A percentile compares a stretch with the other conserved stretches of the same genome.
Evolutionary conservation across 2,113 vertebrate species (phyloP).

Genomic region (Aptenodytes patagonicus): DNA sequence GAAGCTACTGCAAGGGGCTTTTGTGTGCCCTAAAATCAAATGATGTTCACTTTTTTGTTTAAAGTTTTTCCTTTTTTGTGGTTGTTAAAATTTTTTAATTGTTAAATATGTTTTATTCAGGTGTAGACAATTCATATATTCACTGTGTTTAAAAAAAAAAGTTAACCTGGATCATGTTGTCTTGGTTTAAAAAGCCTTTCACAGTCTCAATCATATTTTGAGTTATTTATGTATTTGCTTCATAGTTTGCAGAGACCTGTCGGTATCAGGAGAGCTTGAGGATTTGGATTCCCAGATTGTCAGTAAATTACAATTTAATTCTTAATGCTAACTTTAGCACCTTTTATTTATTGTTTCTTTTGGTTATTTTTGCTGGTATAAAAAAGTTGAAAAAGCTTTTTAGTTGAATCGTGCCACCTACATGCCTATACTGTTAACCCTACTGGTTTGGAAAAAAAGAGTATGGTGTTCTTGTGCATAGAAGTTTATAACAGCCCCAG

Average conservation of each 20-base stretch:
- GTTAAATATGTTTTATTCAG: slow-evolving; percentile 81
- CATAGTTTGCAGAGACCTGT: slow-evolving; percentile 75
- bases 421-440: slow-evolving; percentile 87
- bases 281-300: slow-evolving; percentile 66
- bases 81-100: slow-evolving; percentile 81
- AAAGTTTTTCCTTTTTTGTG: slow-evolving; percentile 74
- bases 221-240: slow-evolving; percentile 80
- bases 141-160: slow-evolving; percentile 71
- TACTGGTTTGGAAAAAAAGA: slow-evolving; percentile 79
- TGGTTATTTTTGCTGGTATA: slow-evolving; percentile 62
- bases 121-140: slow-evolving; percentile 85
- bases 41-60: slow-evolving; percentile 68
- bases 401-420: slow-evolving; percentile 85
- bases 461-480: slow-evolving; percentile 83
- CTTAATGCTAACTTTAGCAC: slow-evolving; percentile 85
- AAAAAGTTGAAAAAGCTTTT: slow-evolving; percentile 77
- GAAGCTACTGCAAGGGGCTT: slow-evolving; percentile 63
- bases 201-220: slow-evolving; percentile 68
- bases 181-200: slow-evolving; percentile 73
- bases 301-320: slow-evolving; percentile 70
- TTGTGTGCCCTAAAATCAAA: slow-evolving; percentile 66
- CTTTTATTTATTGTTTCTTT: slow-evolving; percentile 92
- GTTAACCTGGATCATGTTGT: slow-evolving; percentile 76
- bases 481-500: slow-evolving; percentile 81
- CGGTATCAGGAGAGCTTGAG: slow-evolving; percentile 72